Evolutionary conservation across 2,797 vertebrate genomes (phyloP).

Genomic region (Tapera naevia): DNA sequence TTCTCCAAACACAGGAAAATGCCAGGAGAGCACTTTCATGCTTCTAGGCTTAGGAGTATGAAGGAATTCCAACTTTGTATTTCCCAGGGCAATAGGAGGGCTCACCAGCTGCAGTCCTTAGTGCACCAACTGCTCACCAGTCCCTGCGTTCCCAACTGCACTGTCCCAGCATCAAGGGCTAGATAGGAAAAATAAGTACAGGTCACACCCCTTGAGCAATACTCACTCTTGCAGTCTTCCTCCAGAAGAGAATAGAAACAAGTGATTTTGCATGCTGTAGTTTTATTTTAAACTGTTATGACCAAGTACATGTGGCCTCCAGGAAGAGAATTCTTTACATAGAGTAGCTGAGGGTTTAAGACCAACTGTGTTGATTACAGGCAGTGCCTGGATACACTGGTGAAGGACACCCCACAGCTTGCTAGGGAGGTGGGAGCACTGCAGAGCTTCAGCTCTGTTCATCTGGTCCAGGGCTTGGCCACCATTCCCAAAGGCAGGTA

Average conservation of each 20-base stretch:
- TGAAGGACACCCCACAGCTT: not conserved
- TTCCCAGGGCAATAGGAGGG: not conserved
- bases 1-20: not conserved
- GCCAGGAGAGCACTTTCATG: accelerated
- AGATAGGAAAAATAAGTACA: not conserved
- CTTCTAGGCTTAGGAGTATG: not conserved
- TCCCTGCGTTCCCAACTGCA: not conserved
- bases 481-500: not conserved
- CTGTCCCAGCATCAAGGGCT: not conserved
- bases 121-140: not conserved
- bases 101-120: not conserved
- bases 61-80: not conserved
- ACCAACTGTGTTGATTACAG: not conserved
- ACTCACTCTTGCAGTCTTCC: not conserved
- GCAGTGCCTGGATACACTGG: not conserved
- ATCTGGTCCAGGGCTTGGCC: not conserved
- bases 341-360: not conserved
- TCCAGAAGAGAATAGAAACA: not conserved
- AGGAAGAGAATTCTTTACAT: not conserved
- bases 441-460: not conserved
- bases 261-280: not conserved
- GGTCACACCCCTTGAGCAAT: not conserved
- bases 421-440: not conserved
- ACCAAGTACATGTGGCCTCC: not conserved
- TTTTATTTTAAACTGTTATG: slow-evolving; percentile 1